Evolutionary conservation across 1,140 invertebrate species (phyloP).

Genomic region (Eupeodes corollae): DNA sequence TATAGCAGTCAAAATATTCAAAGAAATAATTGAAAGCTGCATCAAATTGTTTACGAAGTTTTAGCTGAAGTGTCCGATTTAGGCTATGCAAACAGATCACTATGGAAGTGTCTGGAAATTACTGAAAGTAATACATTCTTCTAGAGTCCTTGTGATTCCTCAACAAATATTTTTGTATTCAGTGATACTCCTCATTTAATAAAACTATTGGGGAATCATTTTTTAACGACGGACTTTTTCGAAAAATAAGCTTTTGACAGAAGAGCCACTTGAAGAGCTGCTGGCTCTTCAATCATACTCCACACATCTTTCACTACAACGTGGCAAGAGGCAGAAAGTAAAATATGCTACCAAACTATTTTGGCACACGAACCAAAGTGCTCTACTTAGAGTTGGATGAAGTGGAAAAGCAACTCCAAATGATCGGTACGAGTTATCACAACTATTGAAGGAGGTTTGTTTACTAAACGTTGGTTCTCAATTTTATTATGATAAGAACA

Average conservation of each 20-base stretch:
- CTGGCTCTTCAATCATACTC: not conserved
- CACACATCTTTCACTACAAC: not conserved
- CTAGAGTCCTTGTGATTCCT: slow-evolving; percentile 10
- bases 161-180: slow-evolving; percentile 14
- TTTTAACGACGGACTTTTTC: not conserved
- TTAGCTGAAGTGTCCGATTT: slow-evolving; percentile 18
- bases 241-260: not conserved
- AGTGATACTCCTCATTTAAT: slow-evolving; percentile 16
- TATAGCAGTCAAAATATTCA: slow-evolving; percentile 15
- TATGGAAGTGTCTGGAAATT: slow-evolving; percentile 8
- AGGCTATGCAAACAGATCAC: slow-evolving; percentile 17
- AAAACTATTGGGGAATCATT: slow-evolving; percentile 17
- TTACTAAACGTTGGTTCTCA: too few species aligned
- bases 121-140: slow-evolving; percentile 6
- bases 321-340: not conserved
- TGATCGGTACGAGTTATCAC: not conserved
- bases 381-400: not conserved
- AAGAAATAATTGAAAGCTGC: slow-evolving; percentile 13
- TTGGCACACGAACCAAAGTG: not conserved
- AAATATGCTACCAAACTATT: not conserved
- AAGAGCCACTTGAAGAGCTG: not conserved
- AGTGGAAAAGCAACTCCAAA: not conserved
- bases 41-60: slow-evolving; percentile 13
- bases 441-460: not conserved
- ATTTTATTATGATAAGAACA: not conserved